Percentiles rank a stretch among this genome's conserved stretches.
Conservation (phyloP, 2,113 vertebrate genomes). For the Bolborhynchus lineola region DNA sequence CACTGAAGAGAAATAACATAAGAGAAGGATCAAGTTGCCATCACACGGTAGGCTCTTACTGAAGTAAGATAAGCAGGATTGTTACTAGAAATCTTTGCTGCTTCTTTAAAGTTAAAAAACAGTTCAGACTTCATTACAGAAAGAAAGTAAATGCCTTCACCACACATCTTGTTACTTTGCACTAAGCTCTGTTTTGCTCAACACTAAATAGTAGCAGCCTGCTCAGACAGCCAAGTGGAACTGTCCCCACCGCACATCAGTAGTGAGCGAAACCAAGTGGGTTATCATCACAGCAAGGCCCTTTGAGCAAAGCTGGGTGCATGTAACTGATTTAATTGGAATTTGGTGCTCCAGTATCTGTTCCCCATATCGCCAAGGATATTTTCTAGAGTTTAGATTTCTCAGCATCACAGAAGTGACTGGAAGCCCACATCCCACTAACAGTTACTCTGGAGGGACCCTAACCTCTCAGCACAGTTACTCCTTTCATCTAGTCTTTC, state of each 20-base stretch:
- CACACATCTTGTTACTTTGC: not conserved
- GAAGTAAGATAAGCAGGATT: not conserved
- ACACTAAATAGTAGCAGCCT: not conserved
- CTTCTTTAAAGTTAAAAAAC: not conserved
- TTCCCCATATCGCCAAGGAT: not conserved
- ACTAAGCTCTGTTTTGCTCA: not conserved
- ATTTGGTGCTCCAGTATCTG: not conserved
- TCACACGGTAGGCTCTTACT: not conserved
- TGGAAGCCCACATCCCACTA: not conserved
- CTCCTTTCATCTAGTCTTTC: not conserved
- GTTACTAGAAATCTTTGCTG: not conserved
- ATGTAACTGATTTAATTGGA: not conserved
- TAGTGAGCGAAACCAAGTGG: slow-evolving; percentile 55
- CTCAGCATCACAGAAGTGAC: not conserved
- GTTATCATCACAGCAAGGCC: slow-evolving; percentile 51
- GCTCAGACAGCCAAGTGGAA: slow-evolving; percentile 70
- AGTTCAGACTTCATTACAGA: not conserved
- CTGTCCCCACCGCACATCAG: slow-evolving; percentile 40
- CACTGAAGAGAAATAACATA: not conserved
- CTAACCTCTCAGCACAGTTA: not conserved
- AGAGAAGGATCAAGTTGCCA: not conserved
- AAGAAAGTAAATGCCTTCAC: not conserved
- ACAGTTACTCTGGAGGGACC: not conserved
- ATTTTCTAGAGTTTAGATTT: not conserved
- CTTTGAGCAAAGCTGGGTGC: not conserved